Evolutionary conservation across 2,797 vertebrate genomes (phyloP).

Genomic region (Garrulus glandarius): DNA sequence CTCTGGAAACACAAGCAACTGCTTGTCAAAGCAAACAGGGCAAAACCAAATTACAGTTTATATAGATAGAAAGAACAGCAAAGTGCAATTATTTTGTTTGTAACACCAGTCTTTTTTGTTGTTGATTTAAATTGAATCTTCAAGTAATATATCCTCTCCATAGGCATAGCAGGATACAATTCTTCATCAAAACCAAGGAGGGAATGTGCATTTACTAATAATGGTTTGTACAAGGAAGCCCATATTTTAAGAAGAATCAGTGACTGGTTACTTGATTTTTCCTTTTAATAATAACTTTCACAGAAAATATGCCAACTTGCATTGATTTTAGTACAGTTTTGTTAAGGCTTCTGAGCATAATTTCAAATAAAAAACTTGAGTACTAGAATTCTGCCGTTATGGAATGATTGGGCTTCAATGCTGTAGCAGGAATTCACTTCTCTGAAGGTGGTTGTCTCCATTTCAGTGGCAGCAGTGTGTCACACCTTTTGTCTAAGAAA

Average conservation of each 20-base stretch:
- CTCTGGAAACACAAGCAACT: not conserved
- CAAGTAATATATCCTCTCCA: not conserved
- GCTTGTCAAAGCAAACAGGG: not conserved
- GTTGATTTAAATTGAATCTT: not conserved
- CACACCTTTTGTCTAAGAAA: not conserved
- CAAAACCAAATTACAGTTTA: not conserved
- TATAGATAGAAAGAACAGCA: not conserved
- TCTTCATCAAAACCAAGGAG: not conserved
- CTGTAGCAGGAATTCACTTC: not conserved
- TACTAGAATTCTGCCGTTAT: not conserved
- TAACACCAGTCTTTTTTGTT: not conserved
- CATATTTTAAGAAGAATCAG: not conserved
- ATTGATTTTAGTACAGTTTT: not conserved
- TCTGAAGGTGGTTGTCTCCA: not conserved
- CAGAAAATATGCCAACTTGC: not conserved
- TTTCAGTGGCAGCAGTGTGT: not conserved
- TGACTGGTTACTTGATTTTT: not conserved
- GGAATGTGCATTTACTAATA: not conserved
- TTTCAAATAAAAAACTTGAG: not conserved
- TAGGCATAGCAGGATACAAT: not conserved
- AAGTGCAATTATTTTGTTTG: not conserved
- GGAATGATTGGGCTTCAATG: not conserved
- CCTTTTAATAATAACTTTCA: not conserved
- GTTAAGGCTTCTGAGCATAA: not conserved
- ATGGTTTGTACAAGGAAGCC: not conserved